Evolutionary conservation across 2,797 vertebrate species (phyloP), one percentile per base, ranked within the genome.

Genomic region (Hydrolagus colliei): DNA sequence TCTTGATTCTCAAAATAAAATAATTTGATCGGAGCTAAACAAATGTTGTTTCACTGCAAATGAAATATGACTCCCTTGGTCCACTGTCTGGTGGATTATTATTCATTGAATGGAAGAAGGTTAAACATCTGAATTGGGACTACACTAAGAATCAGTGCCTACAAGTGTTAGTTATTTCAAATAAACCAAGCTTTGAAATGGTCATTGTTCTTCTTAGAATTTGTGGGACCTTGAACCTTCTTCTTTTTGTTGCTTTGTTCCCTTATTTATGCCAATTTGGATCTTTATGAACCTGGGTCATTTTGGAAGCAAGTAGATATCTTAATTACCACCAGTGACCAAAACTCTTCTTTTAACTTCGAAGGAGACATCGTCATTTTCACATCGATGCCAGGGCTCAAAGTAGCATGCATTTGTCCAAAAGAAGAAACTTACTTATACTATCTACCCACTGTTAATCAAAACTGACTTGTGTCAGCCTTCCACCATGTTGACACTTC

Each of bases 31-130:
- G 22, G 9, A 63, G 14, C 18, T 84, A 0, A 41, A 52, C 63
- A 84, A 20, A 41, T 35, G 65, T 68, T 68, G 41, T 71, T 84
- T 68, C 32, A 18, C 52, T 61, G 41, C 20, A n/a, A 77, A 61
- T 20, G 20, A 20, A 77, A 76, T 18, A 59, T 76, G 41, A 11
- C 41, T 68, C 3, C 65, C 68, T 9, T 41, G 16, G 65, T 14
- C 22, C 27, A 41, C 79, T 35, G 13, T 82, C 68, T 82, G 4
- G 22, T 80, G 61, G 77, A 80, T 68, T 82, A 2, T 82, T 80
- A 65, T 63, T 80, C 35, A 65, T 67, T 82, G 79, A 82, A 84
- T 84, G 79, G 79, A 84, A 84, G 65, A 84, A 84, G 79, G 79
- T 68, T 84, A 71, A 84, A 84, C 79, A 41, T 84, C 9, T 71